phyloP scores from a whole-genome alignment of 2,797 vertebrate genomes.

The Crotalus adamanteus region DNA sequence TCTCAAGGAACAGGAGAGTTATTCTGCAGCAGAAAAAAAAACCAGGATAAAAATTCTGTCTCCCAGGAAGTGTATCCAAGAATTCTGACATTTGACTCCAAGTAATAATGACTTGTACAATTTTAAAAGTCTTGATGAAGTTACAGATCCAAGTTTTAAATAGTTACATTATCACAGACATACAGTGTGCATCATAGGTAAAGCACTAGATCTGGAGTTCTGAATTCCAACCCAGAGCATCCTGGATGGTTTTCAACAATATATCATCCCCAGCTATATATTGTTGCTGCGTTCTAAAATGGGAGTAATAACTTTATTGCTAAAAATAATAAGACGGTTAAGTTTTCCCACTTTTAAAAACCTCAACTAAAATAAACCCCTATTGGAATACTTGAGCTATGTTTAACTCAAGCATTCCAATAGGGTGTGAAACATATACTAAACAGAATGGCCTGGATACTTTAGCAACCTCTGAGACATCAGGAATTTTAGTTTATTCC shows the following conservation, averaged over 20 bases:
- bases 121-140: neutral
- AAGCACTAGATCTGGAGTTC: neutral
- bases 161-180: neutral
- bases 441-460: neutral
- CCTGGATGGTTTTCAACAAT: neutral
- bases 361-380: neutral
- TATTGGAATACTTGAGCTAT: neutral
- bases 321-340: neutral
- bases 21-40: neutral
- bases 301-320: neutral
- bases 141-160: neutral
- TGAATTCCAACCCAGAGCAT: neutral
- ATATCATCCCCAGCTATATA: neutral
- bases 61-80: neutral
- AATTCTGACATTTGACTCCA: neutral
- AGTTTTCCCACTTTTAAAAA: neutral
- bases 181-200: neutral
- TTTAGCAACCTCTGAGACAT: neutral
- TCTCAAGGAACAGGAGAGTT: constrained; percentile 8
- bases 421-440: neutral
- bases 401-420: too few relatives aligned
- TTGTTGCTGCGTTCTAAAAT: neutral
- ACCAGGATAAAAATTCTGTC: neutral
- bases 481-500: neutral
- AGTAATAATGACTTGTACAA: neutral